phyloP scores from a whole-genome alignment of 2,888 invertebrate species.

The Pocota personata region DNA sequence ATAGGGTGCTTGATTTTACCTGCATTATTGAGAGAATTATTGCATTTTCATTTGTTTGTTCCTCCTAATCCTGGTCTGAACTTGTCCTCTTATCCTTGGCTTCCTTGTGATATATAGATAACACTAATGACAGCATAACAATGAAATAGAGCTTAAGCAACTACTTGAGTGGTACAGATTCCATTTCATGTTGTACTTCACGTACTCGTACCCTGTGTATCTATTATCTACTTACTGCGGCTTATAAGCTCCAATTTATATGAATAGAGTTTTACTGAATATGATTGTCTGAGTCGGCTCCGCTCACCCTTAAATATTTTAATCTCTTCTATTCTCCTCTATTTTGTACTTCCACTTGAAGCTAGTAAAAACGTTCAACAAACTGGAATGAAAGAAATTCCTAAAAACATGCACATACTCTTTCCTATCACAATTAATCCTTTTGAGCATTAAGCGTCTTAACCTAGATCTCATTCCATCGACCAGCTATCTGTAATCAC shows the following conservation, averaged over 20 bases:
- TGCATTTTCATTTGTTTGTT: too few relatives aligned
- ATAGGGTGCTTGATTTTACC: too few relatives aligned
- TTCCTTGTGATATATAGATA: too few relatives aligned
- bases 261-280: neutral
- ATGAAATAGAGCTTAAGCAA: neutral
- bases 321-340: neutral
- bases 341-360: neutral
- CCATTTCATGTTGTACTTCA: neutral
- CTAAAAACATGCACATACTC: neutral
- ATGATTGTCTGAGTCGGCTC: neutral
- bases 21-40: too few relatives aligned
- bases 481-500: neutral
- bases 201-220: neutral
- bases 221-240: neutral
- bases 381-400: neutral
- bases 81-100: too few relatives aligned
- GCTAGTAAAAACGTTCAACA: too few relatives aligned
- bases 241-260: neutral
- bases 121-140: too few relatives aligned
- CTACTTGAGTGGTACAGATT: neutral
- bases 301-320: neutral
- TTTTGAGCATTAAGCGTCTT: conserved; percentile 4
- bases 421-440: conserved; percentile 20
- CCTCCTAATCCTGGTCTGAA: too few relatives aligned
- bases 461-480: neutral